These are phyloP conservation scores for Acropternis orthonyx DNA, from an alignment of 2,797 vertebrate species.

Conservation along the genomic window DNA sequence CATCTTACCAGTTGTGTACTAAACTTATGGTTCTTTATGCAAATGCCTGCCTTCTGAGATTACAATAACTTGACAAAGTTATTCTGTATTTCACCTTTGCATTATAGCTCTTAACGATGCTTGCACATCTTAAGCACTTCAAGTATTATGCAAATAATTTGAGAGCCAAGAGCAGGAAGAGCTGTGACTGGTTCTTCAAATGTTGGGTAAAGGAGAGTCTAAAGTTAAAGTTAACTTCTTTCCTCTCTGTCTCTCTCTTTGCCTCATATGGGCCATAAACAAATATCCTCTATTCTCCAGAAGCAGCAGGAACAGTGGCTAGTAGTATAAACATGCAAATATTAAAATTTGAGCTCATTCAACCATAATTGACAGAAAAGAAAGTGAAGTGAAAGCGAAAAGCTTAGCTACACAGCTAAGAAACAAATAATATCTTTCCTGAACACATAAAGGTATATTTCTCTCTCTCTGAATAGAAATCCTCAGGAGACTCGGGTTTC, in stretches of 20 bases:
- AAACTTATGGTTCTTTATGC: background rate
- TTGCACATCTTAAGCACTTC: background rate
- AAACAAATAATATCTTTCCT: background rate
- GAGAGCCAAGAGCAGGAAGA: background rate
- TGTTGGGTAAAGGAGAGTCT: background rate
- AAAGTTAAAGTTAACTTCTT: background rate
- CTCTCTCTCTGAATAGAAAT: background rate
- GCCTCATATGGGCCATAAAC: background rate
- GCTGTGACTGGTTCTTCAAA: background rate
- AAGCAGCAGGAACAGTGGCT: background rate
- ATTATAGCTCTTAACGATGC: background rate
- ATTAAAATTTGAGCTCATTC: slow-evolving; percentile 40
- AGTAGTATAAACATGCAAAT: slow-evolving; percentile 4
- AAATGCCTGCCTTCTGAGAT: background rate
- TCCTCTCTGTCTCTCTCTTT: background rate
- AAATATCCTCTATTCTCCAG: background rate
- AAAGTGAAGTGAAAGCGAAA: slow-evolving; percentile 37
- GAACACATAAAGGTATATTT: background rate
- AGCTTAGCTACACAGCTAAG: background rate
- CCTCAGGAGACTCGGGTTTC: slow-evolving; percentile 13
- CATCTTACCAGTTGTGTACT: background rate
- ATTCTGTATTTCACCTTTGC: background rate
- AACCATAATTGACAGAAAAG: slow-evolving; percentile 16
- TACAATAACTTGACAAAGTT: background rate
- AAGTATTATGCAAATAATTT: background rate